These are phyloP conservation scores for Drosophila limbata DNA, from an alignment of 2,888 invertebrate species.

Conservation along the genomic window DNA sequence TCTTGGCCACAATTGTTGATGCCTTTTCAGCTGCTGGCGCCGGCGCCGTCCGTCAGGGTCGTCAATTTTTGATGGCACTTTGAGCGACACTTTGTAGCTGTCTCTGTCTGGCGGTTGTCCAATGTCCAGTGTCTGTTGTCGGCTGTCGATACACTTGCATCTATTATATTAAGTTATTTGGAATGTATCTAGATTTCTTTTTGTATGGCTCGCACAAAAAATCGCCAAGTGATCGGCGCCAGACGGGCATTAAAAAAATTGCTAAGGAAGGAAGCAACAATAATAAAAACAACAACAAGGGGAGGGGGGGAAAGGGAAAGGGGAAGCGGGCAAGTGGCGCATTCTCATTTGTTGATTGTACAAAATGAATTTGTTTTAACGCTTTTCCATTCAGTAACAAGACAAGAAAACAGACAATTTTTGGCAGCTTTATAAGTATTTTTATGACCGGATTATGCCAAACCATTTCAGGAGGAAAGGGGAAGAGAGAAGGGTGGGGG, in stretches of 20 bases:
- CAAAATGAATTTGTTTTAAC: conserved; percentile 53
- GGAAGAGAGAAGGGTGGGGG: not conserved
- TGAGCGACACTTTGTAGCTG: conserved; percentile 70
- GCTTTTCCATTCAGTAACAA: conserved; percentile 51
- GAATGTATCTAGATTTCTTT: conserved; percentile 7
- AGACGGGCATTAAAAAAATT: conserved; percentile 67
- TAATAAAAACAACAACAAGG: conserved; percentile 10
- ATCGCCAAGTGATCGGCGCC: conserved; percentile 58
- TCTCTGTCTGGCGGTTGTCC: conserved; percentile 3
- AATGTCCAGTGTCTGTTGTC: conserved; percentile 22
- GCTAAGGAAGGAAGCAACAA: conserved; percentile 29
- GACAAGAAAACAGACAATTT: conserved; percentile 17
- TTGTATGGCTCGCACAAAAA: conserved; percentile 8
- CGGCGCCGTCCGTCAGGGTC: conserved; percentile 68
- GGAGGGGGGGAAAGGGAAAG: not conserved
- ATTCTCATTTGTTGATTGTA: conserved; percentile 70
- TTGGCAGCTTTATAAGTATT: conserved; percentile 37
- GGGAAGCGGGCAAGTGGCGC: conserved; percentile 30
- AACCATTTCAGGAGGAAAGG: not conserved
- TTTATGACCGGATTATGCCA: conserved; percentile 22
- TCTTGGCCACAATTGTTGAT: conserved; percentile 54
- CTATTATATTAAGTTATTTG: conserved; percentile 9
- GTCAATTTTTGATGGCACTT: conserved; percentile 59
- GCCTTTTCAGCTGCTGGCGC: conserved; percentile 62
- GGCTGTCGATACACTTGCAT: conserved; percentile 19